Evolutionary conservation across 2,797 vertebrate genomes (phyloP), one percentile per base, ranked within the genome.

Genomic region (Telmatherina bonti): DNA sequence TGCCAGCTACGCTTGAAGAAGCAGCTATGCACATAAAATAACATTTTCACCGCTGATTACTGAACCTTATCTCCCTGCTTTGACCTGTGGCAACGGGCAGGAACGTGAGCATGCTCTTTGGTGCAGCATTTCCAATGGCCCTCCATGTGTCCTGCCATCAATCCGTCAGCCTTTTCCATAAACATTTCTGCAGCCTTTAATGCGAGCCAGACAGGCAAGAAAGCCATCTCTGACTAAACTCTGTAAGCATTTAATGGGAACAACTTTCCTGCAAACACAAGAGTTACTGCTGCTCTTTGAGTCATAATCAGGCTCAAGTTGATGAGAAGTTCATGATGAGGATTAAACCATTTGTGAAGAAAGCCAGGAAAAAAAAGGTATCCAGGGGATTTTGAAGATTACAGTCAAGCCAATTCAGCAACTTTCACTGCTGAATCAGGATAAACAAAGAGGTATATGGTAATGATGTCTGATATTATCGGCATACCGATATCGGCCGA

Each of bases 41-140:
- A 70, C 60, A 18, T 31, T 69, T 65, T 81, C 63, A 74, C 59
- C 2, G 24, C 51, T 12, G 36, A 72, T 65, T 33, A 31, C 61
- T 83, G 79, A 89, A 74, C 87, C 79, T 30, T 56, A 72, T 81
- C 83, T 79, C 70, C 72, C 41, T n/a, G 60, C 66, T 69, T 43
- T 85, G 79, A 88, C 86, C 78, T 60, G 5, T 30, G 66, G 31
- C 67, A 70, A 53, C 68, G 20, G 67, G 70, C 73, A 74, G 41
- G 74, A 69, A 64, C 78, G 76, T 70, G 33, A 61, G 72, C 60
- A 82, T 85, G 67, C 58, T 68, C 49, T 26, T 4, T 33, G 47
- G 69, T 70, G 56, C 33, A 76, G 52, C 52, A 49, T 85, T 77
- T 80, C 77, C 76, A 52, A 68, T 18, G 24, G 38, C 65, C 52